A percentile compares a stretch with the other conserved stretches of the same genome.
Conservation (phyloP, 2,888 invertebrate genomes). For the Gandaritis pyraliata region DNA sequence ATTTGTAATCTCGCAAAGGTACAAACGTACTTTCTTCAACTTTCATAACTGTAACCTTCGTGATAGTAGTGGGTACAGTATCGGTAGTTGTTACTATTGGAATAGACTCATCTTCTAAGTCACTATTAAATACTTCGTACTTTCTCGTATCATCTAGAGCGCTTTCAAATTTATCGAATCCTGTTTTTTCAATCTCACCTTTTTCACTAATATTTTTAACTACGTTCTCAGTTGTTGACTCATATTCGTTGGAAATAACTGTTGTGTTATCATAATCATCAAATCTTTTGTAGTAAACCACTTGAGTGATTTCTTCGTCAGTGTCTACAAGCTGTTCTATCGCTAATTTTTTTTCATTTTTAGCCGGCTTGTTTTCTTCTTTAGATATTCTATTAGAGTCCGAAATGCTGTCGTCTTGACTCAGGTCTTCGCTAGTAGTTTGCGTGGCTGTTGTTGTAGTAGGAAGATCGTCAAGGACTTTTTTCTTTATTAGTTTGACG, state of each 20-base stretch:
- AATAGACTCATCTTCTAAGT: conserved; percentile 44
- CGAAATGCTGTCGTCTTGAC: conserved; percentile 18
- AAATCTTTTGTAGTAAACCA: conserved; percentile 23
- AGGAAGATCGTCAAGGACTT: conserved; percentile 45
- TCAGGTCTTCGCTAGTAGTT: conserved; percentile 10
- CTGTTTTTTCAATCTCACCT: conserved; percentile 39
- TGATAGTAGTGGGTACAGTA: conserved; percentile 20
- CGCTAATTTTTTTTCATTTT: conserved; percentile 2
- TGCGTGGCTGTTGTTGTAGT: conserved; percentile 6
- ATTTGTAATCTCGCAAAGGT: conserved; percentile 17
- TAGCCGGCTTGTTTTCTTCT: conserved; percentile 23
- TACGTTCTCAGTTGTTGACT: conserved; percentile 16
- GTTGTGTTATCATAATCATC: conserved; percentile 18
- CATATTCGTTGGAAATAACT: conserved; percentile 20
- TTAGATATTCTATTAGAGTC: conserved; percentile 25
- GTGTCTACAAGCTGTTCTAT: conserved; percentile 10
- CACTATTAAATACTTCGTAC: conserved; percentile 41
- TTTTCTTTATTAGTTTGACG: conserved; percentile 60
- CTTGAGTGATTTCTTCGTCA: conserved; percentile 19
- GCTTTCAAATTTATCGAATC: conserved; percentile 40
- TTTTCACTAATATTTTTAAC: conserved; percentile 30
- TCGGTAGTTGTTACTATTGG: conserved; percentile 12
- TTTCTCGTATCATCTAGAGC: conserved; percentile 31
- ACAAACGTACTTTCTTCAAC: conserved; percentile 24
- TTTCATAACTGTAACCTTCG: conserved; percentile 15